These are phyloP conservation scores for Orientallactaga bullata DNA, from an alignment of 2,113 vertebrate genomes.

Conservation along the genomic window DNA sequence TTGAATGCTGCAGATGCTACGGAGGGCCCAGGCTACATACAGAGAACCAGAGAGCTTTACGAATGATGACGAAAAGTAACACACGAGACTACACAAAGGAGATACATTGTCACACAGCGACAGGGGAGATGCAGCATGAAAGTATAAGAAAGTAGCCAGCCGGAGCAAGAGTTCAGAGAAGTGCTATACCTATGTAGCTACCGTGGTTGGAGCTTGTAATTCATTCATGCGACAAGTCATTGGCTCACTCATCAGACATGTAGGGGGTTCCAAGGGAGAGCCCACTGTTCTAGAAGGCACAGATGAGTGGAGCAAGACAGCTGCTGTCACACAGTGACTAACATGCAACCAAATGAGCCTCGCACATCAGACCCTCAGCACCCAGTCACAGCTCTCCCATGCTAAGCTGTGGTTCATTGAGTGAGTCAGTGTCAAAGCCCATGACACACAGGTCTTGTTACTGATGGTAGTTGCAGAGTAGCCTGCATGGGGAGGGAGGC, in stretches of 20 bases:
- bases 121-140: background rate
- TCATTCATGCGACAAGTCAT: background rate
- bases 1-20: background rate
- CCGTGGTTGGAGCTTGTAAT: background rate
- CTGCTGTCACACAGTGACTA: background rate
- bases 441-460: too few relatives aligned
- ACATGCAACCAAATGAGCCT: background rate
- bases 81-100: background rate
- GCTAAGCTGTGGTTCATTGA: background rate
- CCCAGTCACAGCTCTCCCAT: accelerated
- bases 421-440: background rate
- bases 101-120: background rate
- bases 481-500: background rate
- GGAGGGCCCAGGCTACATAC: background rate
- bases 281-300: background rate
- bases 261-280: background rate
- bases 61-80: background rate
- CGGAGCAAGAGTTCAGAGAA: background rate
- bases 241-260: background rate
- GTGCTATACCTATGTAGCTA: background rate
- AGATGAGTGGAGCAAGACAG: background rate
- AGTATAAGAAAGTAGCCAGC: background rate
- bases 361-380: background rate
- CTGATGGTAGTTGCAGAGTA: background rate
- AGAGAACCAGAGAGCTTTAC: background rate